These are phyloP conservation scores for Drosophila siamana DNA, from an alignment of 2,888 invertebrate genomes.

Conservation along the genomic window DNA sequence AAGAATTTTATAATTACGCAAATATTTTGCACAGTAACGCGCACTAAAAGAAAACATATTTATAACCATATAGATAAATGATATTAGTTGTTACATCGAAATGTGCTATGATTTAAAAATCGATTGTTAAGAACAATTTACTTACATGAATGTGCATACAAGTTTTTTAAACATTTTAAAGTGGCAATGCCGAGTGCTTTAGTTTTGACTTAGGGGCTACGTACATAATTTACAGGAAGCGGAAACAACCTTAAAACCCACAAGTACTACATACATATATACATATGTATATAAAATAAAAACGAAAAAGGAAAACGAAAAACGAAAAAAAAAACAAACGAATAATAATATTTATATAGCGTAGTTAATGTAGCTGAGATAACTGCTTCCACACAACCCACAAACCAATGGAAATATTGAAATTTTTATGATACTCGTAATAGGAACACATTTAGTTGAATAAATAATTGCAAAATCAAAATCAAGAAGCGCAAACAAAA, in stretches of 20 bases:
- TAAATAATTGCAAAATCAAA: conserved; percentile 18
- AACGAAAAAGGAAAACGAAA: no score
- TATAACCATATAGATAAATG: conserved; percentile 19
- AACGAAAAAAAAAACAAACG: background rate
- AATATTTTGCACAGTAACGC: conserved; percentile 76
- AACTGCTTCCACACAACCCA: conserved; percentile 70
- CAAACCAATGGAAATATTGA: conserved; percentile 42
- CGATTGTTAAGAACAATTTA: conserved; percentile 22
- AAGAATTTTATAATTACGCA: conserved; percentile 70
- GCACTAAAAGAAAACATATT: conserved; percentile 52
- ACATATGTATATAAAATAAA: conserved; percentile 10
- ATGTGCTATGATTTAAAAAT: conserved; percentile 25
- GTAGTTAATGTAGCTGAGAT: conserved; percentile 29
- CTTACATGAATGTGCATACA: conserved; percentile 9
- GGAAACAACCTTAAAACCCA: conserved; percentile 13
- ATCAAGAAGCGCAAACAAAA: conserved; percentile 8
- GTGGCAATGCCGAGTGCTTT: conserved; percentile 59
- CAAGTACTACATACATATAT: conserved; percentile 11
- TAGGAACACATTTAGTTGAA: conserved; percentile 38
- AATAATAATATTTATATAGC: background rate
- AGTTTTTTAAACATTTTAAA: conserved; percentile 62
- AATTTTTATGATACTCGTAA: conserved; percentile 56
- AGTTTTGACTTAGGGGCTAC: conserved; percentile 56
- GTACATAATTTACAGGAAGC: conserved; percentile 50
- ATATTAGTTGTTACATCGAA: conserved; percentile 21